A percentile compares a stretch with the other conserved stretches of the same genome.
Conservation (phyloP, 2,113 vertebrate species). For the Corvus cornix region DNA sequence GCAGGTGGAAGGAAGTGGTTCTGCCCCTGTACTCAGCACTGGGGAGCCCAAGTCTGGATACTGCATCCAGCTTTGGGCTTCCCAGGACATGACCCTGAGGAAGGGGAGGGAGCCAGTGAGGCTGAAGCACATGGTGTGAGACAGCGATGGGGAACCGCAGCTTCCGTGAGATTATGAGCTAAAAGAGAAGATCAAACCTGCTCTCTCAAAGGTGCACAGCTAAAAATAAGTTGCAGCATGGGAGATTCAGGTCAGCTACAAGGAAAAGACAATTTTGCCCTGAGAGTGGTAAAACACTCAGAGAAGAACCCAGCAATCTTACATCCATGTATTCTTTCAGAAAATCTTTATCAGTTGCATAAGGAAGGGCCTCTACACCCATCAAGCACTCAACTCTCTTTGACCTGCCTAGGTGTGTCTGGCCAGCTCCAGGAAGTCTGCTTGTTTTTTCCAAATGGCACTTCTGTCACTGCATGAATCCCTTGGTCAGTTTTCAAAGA, state of each 20-base stretch:
- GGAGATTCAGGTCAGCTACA: neutral
- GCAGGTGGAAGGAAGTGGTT: neutral
- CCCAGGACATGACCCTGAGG: neutral
- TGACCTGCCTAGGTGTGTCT: neutral
- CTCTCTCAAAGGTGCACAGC: neutral
- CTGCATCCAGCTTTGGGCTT: neutral
- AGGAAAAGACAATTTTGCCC: neutral
- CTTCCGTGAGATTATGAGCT: neutral
- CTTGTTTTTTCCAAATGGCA: neutral
- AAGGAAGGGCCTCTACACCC: neutral
- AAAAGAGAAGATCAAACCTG: neutral
- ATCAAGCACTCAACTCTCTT: neutral
- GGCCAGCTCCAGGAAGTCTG: neutral
- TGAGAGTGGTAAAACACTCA: neutral
- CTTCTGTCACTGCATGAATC: neutral
- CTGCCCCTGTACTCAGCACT: neutral
- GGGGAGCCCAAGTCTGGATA: neutral
- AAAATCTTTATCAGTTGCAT: neutral
- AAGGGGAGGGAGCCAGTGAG: neutral
- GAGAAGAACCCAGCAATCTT: neutral
- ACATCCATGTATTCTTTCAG: neutral
- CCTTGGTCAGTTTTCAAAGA: neutral
- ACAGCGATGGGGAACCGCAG: fast-evolving
- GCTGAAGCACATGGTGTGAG: neutral
- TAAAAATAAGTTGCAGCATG: fast-evolving